A percentile compares a stretch with the other conserved stretches of the same genome.
These are phyloP conservation scores for Sussaba pulchella DNA, from an alignment of 2,888 invertebrate genomes.

Conservation along the genomic window DNA sequence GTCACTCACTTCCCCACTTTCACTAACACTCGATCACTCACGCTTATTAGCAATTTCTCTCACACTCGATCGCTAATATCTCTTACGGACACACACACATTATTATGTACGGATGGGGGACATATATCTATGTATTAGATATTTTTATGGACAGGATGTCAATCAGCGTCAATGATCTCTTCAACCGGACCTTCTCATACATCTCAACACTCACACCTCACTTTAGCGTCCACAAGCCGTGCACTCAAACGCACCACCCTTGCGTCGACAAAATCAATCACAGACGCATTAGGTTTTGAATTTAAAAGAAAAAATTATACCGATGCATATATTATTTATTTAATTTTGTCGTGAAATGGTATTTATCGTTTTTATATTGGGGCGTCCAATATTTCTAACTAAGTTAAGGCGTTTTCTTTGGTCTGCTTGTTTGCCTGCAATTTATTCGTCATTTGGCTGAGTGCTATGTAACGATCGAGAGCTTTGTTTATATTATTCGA, in stretches of 20 bases:
- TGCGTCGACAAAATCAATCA: constrained; percentile 2
- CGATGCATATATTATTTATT: not conserved
- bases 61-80: too few relatives aligned
- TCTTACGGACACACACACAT: not conserved
- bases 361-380: too few relatives aligned
- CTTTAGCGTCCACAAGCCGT: constrained; percentile 1
- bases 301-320: not conserved
- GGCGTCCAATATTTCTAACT: too few relatives aligned
- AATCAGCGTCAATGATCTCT: constrained; percentile 28
- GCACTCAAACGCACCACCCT: constrained; percentile 5
- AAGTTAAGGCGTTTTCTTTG: too few relatives aligned
- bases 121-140: not conserved
- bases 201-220: constrained; percentile 18
- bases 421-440: too few relatives aligned
- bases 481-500: too few relatives aligned
- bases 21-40: too few relatives aligned
- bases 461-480: too few relatives aligned
- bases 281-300: not conserved
- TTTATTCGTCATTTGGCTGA: too few relatives aligned
- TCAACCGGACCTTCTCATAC: not conserved
- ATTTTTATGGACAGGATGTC: constrained; percentile 3
- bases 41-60: too few relatives aligned
- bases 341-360: too few relatives aligned
- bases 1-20: too few relatives aligned
- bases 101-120: not conserved